Conservation (phyloP, 1,140 invertebrate genomes). For the Solenopsis fugax region DNA sequence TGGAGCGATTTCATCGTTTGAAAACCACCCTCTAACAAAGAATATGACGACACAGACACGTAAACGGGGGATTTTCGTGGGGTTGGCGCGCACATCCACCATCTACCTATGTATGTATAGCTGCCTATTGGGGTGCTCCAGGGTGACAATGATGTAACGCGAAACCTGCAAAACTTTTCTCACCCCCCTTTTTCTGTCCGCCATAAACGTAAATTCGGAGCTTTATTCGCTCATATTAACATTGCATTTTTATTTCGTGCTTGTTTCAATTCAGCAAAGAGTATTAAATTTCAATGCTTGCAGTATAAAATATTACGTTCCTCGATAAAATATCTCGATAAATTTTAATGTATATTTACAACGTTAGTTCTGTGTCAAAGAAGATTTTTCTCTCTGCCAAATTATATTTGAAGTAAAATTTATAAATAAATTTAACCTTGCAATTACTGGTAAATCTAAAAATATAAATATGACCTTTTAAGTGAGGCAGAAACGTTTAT, state of each 20-base stretch:
- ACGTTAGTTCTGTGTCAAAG: background rate
- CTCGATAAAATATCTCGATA: background rate
- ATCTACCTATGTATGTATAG: conserved; percentile 67
- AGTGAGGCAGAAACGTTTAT: background rate
- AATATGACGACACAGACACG: conserved; percentile 63
- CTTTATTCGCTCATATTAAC: conserved; percentile 46
- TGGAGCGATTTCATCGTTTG: conserved; percentile 79
- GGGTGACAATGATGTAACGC: conserved; percentile 81
- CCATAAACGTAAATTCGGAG: conserved; percentile 26
- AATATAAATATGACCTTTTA: background rate
- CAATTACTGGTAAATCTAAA: background rate
- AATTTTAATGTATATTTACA: conserved; percentile 1
- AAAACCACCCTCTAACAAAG: conserved; percentile 73
- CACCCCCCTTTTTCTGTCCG: conserved; percentile 34
- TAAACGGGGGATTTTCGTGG: conserved; percentile 69
- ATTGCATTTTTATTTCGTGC: conserved; percentile 35
- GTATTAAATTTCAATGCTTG: conserved; percentile 21
- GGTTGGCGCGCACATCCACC: conserved; percentile 58
- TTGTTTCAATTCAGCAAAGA: conserved; percentile 5
- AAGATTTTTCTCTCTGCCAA: background rate
- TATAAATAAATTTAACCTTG: background rate
- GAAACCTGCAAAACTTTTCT: conserved; percentile 77
- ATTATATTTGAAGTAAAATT: background rate
- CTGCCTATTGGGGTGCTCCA: conserved; percentile 75
- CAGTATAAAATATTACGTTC: conserved; percentile 10